These are phyloP conservation scores for Tragelaphus strepsiceros DNA, from an alignment of 2,113 vertebrate species.

Conservation along the genomic window DNA sequence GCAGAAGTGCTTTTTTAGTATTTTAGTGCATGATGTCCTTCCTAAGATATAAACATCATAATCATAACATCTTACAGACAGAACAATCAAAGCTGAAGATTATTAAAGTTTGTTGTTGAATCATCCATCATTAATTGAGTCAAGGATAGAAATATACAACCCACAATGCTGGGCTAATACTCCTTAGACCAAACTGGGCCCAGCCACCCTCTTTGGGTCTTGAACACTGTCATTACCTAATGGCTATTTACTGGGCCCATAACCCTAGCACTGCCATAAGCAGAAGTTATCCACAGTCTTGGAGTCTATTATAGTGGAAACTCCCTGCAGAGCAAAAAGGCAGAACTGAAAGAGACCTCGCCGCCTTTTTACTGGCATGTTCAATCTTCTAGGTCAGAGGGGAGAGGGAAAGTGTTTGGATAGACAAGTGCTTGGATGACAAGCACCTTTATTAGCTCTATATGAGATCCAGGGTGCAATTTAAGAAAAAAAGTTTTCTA, in stretches of 20 bases:
- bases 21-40: neutral
- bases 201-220: neutral
- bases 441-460: neutral
- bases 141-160: neutral
- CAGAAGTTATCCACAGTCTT: neutral
- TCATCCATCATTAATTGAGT: neutral
- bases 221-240: neutral
- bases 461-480: neutral
- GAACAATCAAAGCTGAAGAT: neutral
- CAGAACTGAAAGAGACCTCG: neutral
- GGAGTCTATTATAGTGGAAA: neutral
- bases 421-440: neutral
- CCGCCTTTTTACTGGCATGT: neutral
- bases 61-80: neutral
- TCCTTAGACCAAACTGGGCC: neutral
- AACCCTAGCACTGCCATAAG: neutral
- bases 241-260: neutral
- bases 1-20: neutral
- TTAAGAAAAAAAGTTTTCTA: neutral
- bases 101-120: constrained; percentile 13
- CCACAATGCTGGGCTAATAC: neutral
- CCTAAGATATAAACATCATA: neutral
- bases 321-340: neutral
- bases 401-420: neutral
- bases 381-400: neutral